phyloP scores from a whole-genome alignment of 1,140 invertebrate genomes.

The Pseudomyrmex dendroicus region DNA sequence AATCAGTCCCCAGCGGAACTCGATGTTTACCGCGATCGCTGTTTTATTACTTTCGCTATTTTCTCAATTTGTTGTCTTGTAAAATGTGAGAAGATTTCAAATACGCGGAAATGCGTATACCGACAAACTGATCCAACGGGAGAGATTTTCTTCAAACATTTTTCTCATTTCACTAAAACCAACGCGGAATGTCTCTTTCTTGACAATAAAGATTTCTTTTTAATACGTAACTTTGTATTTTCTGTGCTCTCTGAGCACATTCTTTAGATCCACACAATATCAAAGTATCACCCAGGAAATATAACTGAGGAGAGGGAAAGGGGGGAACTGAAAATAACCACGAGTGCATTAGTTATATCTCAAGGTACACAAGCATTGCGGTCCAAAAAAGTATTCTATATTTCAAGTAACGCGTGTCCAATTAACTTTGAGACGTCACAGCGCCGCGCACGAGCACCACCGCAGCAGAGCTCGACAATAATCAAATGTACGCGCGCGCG shows the following conservation, averaged over 20 bases:
- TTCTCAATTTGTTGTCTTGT: neutral
- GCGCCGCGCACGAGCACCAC: neutral
- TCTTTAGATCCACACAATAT: neutral
- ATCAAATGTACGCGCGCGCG: conserved; percentile 20
- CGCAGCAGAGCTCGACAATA: neutral
- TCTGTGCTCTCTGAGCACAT: neutral
- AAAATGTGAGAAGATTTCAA: neutral
- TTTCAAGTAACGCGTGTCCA: conserved; percentile 15
- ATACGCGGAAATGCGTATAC: neutral
- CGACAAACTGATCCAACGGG: neutral
- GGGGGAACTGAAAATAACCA: neutral
- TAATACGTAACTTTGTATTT: conserved; percentile 35
- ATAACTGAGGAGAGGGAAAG: neutral
- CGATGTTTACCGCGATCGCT: neutral
- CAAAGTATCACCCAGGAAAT: neutral
- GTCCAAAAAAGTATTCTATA: neutral
- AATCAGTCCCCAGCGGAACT: neutral
- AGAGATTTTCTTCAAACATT: neutral
- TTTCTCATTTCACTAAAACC: conserved; percentile 53
- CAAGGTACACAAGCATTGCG: neutral
- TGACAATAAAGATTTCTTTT: conserved; percentile 44
- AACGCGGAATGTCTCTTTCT: conserved; percentile 23
- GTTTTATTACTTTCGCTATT: neutral
- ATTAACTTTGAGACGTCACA: conserved; percentile 22
- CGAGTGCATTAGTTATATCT: too few species aligned